Conservation (phyloP, 2,888 invertebrate genomes). For the Nemapogon koenigi region DNA sequence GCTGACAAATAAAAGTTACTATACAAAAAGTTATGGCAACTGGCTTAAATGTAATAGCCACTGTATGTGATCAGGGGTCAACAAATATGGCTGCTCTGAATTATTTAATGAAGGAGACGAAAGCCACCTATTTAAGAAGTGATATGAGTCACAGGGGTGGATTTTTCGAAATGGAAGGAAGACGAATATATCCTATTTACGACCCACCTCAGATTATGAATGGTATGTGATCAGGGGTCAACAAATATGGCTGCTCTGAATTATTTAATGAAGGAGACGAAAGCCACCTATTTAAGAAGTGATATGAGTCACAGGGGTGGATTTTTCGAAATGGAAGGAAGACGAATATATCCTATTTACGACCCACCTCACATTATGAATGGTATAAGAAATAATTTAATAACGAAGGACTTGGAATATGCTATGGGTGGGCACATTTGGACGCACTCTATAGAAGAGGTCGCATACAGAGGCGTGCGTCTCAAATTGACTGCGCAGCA, state of each 20-base stretch:
- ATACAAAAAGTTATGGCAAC: slow-evolving; percentile 8
- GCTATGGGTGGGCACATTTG: too few relatives aligned
- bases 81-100: slow-evolving; percentile 17
- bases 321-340: too few relatives aligned
- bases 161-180: not conserved
- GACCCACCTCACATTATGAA: too few relatives aligned
- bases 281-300: too few relatives aligned
- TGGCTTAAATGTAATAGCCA: slow-evolving; percentile 20
- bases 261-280: too few relatives aligned
- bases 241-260: too few relatives aligned
- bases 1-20: slow-evolving; percentile 15
- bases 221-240: not conserved
- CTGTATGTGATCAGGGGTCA: slow-evolving; percentile 23
- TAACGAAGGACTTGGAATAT: not conserved
- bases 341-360: too few relatives aligned
- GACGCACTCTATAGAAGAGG: too few relatives aligned
- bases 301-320: too few relatives aligned
- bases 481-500: too few relatives aligned
- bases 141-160: not conserved
- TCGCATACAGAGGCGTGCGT: too few relatives aligned
- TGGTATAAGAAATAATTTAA: not conserved
- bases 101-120: not conserved
- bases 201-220: slow-evolving; percentile 4
- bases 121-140: not conserved
- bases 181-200: not conserved